Evolutionary conservation across 1,140 invertebrate species (phyloP), one percentile per base, ranked within the genome.

Genomic region (Cyrtorhinus lividipennis): DNA sequence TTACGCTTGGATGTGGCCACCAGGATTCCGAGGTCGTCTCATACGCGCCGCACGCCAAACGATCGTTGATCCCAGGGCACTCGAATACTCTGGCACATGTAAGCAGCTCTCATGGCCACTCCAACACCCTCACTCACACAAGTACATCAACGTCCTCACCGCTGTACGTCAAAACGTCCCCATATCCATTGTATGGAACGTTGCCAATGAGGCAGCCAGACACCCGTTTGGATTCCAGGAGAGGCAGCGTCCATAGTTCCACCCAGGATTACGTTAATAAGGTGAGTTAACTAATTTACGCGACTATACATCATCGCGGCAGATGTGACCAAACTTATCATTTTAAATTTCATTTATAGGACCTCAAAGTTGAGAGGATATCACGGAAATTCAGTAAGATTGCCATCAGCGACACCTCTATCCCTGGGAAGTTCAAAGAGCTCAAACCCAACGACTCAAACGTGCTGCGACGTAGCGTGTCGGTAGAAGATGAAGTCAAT

Each of bases 341-440:
- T 38, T 38, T 38, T n/a, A n/a, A n/a, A 38, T 38, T 38, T 38
- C 30, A 38, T 53, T 53, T 20, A 5, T 20, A 53, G 48, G 62
- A 56, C 24, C 13, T 24, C 10, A 48, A 27, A 57, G 18, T 59
- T 18, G 61, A 65, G 2, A 62, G 27, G 38, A 23, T 62, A 3
- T 26, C 38, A n/a, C 5, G 44, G 56, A 45, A 60, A 45, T 62
- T 62, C 38, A 65, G 53, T 38, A 67, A 67, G 57, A 61, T 67
- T 24, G 66, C 66, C 22, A 56, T 59, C 1, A 67, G 66, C 64
- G 66, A 67, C 25, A 65, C 64, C 12, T 62, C 66, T 5, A 67
- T 67, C 24, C 62, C 64, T n/a, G 64, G 58, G 24, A 65, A 57
- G 18, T 62, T 65, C 23, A 65, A 44, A 22, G 3, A 23, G n/a